Conservation (phyloP, 2,113 vertebrate species). For the Opisthocomus hoazin region DNA sequence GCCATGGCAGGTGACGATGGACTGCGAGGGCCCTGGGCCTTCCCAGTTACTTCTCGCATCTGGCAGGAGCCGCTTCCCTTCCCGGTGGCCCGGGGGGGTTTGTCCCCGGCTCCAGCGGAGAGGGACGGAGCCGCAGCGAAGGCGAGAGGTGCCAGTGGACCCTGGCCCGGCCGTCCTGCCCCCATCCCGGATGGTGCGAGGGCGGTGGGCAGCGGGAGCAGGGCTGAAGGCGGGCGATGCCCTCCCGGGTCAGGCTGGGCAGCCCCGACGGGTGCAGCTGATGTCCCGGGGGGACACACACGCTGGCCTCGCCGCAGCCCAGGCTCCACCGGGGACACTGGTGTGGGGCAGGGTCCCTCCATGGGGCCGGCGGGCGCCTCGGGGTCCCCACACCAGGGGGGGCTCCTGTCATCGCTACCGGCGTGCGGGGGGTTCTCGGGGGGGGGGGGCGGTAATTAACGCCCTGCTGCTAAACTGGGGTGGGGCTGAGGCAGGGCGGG, state of each 20-base stretch:
- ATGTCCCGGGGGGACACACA: rapidly evolving
- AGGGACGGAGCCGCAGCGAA: background rate
- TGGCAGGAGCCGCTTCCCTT: background rate
- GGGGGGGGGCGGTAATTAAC: background rate
- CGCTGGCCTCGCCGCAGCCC: background rate
- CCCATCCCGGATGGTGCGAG: no score
- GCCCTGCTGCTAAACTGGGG: rapidly evolving
- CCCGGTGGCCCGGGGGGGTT: background rate
- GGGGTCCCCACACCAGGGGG: background rate
- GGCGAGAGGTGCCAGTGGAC: background rate
- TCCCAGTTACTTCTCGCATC: background rate
- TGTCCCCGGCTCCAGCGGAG: background rate
- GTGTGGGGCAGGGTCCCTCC: no score
- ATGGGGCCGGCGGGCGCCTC: no score
- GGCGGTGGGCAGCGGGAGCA: no score
- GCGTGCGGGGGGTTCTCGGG: rapidly evolving
- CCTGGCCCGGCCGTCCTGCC: rapidly evolving
- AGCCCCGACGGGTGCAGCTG: rapidly evolving
- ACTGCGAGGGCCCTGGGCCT: background rate
- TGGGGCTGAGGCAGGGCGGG: background rate
- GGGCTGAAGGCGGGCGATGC: background rate
- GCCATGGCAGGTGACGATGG: background rate
- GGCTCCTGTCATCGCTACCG: background rate
- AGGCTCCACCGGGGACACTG: no score
- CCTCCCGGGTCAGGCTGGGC: rapidly evolving